These are phyloP conservation scores for Diprion similis DNA, from an alignment of 1,140 invertebrate genomes.

Conservation along the genomic window DNA sequence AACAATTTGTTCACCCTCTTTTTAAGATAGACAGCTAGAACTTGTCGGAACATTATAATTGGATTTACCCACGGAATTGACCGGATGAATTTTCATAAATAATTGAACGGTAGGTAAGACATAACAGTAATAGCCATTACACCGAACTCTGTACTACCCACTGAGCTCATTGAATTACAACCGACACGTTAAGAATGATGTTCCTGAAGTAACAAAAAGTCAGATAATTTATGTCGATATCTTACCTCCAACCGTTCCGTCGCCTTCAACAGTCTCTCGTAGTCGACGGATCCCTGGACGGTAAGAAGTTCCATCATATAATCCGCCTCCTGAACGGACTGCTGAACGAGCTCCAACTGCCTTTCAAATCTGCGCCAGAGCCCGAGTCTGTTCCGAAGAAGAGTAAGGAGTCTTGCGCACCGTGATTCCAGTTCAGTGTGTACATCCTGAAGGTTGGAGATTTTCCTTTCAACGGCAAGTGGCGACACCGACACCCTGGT, in stretches of 20 bases:
- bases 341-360: slow-evolving; percentile 78
- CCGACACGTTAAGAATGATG: too few species aligned
- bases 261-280: slow-evolving; percentile 79
- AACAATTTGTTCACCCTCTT: too few species aligned
- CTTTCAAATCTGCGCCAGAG: slow-evolving; percentile 78
- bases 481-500: slow-evolving; percentile 77
- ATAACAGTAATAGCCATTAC: too few species aligned
- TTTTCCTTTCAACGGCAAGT: slow-evolving; percentile 74
- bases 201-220: not conserved
- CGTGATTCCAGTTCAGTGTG: slow-evolving; percentile 74
- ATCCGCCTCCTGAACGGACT: slow-evolving; percentile 80
- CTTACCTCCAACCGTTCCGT: slow-evolving; percentile 81
- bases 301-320: slow-evolving; percentile 85
- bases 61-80: too few species aligned
- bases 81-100: too few species aligned
- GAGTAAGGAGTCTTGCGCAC: slow-evolving; percentile 68
- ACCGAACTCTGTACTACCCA: too few species aligned
- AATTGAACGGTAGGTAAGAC: too few species aligned
- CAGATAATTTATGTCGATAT: slow-evolving; percentile 28
- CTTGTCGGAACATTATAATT: too few species aligned
- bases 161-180: too few species aligned
- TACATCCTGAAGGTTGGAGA: slow-evolving; percentile 75
- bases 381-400: slow-evolving; percentile 70
- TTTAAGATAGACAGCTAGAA: too few species aligned
- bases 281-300: slow-evolving; percentile 81